Base-by-base conservation (phyloP, 1,140 invertebrate species). In the Solenopsis fugax region DNA sequence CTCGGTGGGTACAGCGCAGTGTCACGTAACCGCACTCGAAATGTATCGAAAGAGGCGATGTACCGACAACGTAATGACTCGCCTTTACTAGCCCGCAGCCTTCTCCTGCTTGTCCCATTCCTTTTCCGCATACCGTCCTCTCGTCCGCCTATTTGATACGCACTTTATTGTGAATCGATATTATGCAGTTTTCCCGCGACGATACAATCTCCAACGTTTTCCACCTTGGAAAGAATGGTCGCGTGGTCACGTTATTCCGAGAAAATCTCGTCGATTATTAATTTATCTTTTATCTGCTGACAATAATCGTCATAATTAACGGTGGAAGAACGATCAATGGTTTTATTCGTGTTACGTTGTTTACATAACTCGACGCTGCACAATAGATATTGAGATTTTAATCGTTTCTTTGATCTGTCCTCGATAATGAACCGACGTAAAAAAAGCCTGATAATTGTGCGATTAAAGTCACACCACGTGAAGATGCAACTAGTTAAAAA, bases 11-110 rank as follows among this genome's bases (percentile, higher is more conserved):
- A 69, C 81, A 75, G 81, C 87, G 81, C 86, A 89, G 86, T 89
- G 89, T 93, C 92, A 89, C 90, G 85, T 91, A 92, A 92, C 92
- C 88, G 69, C 92, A 87, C 77, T 80, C 45, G 71, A 87, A 92
- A 88, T 89, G 87, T 92, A 91, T 91, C 90, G 90, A 89, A 88
- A 91, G 84, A 87, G 80, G 67, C 71, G 29, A 89, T 77, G 64
- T 69, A 71, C 21, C 54, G 67, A 54, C 58, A 60, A 75, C 58
- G 52, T 85, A 88, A 84, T 60, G 77, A 80, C 34, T 80, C 62
- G 73, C 60, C 76, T 85, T 75, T 84, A 65, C 45, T 69, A 65
- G 85, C 62, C 64, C 76, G 41, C 62, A 69, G 48, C 62, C 62
- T 81, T 56, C 52, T 50, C 21, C 29, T 50, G 29, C 45, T 56